Conservation (phyloP, 2,113 vertebrate species). For the Chascanopsetta lugubris region DNA sequence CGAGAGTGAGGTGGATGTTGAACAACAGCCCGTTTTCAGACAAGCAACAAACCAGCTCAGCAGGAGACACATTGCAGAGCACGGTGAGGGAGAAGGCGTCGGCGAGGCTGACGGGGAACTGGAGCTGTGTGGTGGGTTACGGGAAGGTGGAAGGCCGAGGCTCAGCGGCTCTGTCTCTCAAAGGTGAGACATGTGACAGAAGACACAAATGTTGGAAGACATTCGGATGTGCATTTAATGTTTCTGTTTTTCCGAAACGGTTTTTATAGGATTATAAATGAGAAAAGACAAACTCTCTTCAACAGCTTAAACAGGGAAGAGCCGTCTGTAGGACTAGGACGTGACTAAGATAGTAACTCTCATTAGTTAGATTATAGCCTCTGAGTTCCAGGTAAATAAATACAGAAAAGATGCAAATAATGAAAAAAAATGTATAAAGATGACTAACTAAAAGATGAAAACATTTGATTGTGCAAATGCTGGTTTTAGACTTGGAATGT, state of each 20-base stretch:
- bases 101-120: conserved; percentile 53
- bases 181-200: conserved; percentile 57
- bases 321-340: too few species aligned
- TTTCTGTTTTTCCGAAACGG: too few species aligned
- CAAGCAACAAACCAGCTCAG: not conserved
- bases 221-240: too few species aligned
- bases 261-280: too few species aligned
- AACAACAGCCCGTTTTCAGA: conserved; percentile 39
- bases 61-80: fast-evolving
- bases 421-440: too few species aligned
- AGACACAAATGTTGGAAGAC: not conserved
- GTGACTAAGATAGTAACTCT: too few species aligned
- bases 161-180: conserved; percentile 57
- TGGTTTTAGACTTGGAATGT: not conserved
- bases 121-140: conserved; percentile 66
- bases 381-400: too few species aligned
- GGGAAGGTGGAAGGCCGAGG: conserved; percentile 2
- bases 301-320: too few species aligned
- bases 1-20: conserved; percentile 61
- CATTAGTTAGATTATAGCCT: too few species aligned
- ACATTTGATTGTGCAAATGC: not conserved
- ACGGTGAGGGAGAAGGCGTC: conserved; percentile 18
- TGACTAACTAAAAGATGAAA: too few species aligned
- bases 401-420: too few species aligned
- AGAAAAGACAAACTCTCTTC: too few species aligned